phyloP scores from a whole-genome alignment of 2,113 vertebrate genomes.

The Rhinopomastus cyanomelas region DNA sequence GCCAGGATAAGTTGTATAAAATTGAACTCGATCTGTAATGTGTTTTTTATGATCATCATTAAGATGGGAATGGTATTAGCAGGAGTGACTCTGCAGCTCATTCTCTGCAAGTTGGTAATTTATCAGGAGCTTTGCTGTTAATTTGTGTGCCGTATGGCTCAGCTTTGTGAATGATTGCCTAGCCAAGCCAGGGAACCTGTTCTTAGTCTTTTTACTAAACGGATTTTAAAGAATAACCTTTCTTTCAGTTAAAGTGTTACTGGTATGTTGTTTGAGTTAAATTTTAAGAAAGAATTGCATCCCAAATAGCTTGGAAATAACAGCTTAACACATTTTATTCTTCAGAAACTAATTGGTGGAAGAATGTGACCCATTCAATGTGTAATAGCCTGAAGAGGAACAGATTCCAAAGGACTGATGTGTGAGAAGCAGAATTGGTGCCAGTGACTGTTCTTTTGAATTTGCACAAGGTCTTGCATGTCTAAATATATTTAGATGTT shows the following conservation, averaged over 20 bases:
- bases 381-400: neutral
- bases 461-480: neutral
- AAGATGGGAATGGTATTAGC: neutral
- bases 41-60: neutral
- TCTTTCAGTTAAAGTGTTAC: neutral
- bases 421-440: neutral
- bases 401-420: neutral
- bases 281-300: neutral
- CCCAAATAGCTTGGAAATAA: neutral
- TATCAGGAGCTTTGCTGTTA: neutral
- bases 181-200: neutral
- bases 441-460: neutral
- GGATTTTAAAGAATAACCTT: neutral
- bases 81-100: neutral
- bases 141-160: fast-evolving
- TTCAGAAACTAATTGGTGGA: neutral
- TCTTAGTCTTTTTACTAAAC: neutral
- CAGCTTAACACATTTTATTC: neutral
- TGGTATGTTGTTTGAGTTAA: neutral
- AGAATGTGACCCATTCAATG: neutral
- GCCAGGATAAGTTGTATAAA: neutral
- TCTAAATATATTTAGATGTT: neutral
- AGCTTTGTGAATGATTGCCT: neutral
- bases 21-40: neutral
- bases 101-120: neutral